A percentile compares a stretch with the other conserved stretches of the same genome.
phyloP scores from a whole-genome alignment of 2,113 vertebrate genomes.

The Trichomycterus rosablanca region DNA sequence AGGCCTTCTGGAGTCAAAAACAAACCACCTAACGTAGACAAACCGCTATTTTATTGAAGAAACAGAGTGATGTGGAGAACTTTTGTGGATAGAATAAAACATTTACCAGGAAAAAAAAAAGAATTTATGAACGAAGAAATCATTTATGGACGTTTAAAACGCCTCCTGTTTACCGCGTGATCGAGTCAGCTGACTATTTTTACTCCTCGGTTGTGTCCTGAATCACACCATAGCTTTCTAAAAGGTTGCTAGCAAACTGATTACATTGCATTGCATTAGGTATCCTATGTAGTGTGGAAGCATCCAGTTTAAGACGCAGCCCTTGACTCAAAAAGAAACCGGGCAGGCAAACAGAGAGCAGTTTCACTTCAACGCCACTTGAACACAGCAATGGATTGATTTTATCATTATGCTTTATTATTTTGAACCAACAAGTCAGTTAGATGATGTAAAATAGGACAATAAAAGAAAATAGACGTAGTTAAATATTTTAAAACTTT shows the following conservation, averaged over 20 bases:
- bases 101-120: too few relatives aligned
- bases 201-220: background rate
- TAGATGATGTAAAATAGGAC: background rate
- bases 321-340: background rate
- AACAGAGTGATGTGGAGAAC: too few relatives aligned
- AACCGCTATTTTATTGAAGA: too few relatives aligned
- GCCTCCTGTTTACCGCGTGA: background rate
- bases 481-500: background rate
- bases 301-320: background rate
- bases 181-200: constrained; percentile 4
- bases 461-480: background rate
- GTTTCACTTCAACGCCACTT: background rate
- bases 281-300: background rate
- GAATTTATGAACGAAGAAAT: too few relatives aligned
- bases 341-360: background rate
- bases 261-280: too few relatives aligned
- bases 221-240: background rate
- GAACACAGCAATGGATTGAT: background rate
- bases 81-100: too few relatives aligned
- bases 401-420: background rate
- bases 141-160: too few relatives aligned
- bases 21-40: too few relatives aligned
- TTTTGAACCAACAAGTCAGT: too few relatives aligned
- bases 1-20: too few relatives aligned
- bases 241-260: background rate